phyloP scores from a whole-genome alignment of 2,113 vertebrate genomes.

The Nothoprocta perdicaria region DNA sequence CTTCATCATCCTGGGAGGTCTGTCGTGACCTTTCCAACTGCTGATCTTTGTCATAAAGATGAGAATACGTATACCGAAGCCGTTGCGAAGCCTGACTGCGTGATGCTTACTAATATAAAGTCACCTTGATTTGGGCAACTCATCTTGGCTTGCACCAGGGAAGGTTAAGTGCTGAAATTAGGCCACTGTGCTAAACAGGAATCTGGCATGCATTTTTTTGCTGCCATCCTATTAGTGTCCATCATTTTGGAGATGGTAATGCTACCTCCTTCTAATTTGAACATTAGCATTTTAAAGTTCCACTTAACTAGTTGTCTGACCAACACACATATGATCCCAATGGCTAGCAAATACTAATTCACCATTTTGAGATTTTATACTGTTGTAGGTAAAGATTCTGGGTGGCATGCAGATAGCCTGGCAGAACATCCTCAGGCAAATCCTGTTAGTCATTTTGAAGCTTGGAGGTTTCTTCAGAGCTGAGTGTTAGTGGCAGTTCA shows the following conservation, averaged over 20 bases:
- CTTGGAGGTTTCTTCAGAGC: background rate
- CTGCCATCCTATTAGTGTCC: background rate
- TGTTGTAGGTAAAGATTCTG: background rate
- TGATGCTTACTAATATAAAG: background rate
- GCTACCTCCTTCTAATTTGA: background rate
- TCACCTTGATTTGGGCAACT: background rate
- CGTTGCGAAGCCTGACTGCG: background rate
- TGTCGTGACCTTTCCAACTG: conserved; percentile 60
- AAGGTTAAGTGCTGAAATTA: background rate
- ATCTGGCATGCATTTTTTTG: background rate
- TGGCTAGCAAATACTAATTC: background rate
- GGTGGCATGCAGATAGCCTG: background rate
- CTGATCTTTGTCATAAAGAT: conserved; percentile 22
- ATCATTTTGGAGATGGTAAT: background rate
- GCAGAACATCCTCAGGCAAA: background rate
- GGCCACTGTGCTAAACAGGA: background rate
- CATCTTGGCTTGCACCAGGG: background rate
- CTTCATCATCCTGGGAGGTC: conserved; percentile 66
- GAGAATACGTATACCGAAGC: background rate
- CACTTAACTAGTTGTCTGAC: background rate
- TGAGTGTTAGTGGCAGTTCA: background rate
- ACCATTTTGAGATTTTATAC: background rate
- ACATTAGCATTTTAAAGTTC: background rate
- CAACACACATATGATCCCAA: background rate
- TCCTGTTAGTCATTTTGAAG: background rate